phyloP scores from a whole-genome alignment of 1,140 invertebrate genomes.

The Lasioglossum albipes region DNA sequence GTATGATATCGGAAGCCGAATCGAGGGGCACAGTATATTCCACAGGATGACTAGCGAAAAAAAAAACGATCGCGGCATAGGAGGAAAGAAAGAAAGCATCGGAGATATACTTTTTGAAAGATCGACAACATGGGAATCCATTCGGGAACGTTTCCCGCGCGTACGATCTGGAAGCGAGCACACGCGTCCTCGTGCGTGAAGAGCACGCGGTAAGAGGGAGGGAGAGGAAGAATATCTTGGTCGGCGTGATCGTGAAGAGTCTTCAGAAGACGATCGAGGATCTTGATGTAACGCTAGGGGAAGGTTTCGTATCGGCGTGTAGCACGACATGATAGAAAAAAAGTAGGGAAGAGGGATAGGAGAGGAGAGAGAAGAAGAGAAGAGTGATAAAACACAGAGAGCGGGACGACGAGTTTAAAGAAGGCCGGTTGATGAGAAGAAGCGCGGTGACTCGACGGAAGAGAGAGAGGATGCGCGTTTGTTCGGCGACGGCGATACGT shows the following conservation, averaged over 20 bases:
- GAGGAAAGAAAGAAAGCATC: not conserved
- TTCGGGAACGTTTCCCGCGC: conserved; percentile 31
- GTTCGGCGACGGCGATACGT: conserved; percentile 64
- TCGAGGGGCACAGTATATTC: too few relatives aligned
- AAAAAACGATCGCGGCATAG: not conserved
- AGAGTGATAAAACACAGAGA: not conserved
- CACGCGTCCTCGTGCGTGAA: conserved; percentile 6
- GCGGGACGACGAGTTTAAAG: conserved; percentile 15
- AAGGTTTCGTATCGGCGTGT: not conserved
- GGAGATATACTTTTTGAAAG: not conserved
- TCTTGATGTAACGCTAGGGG: not conserved
- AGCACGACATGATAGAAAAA: conserved; percentile 3
- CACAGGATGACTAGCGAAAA: not conserved
- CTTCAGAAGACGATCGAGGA: not conserved
- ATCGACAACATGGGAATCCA: not conserved
- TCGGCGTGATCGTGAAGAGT: not conserved
- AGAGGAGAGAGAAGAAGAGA: conserved; percentile 23
- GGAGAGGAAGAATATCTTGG: not conserved
- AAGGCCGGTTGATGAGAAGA: conserved; percentile 29
- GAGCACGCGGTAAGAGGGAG: not conserved
- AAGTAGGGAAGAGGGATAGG: not conserved
- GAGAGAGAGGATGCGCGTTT: conserved; percentile 64
- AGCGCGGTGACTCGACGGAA: conserved; percentile 25
- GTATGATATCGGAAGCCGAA: too few relatives aligned
- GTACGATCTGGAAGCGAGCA: not conserved